phyloP scores from a whole-genome alignment of 2,113 vertebrate species.

The Bettongia penicillata region DNA sequence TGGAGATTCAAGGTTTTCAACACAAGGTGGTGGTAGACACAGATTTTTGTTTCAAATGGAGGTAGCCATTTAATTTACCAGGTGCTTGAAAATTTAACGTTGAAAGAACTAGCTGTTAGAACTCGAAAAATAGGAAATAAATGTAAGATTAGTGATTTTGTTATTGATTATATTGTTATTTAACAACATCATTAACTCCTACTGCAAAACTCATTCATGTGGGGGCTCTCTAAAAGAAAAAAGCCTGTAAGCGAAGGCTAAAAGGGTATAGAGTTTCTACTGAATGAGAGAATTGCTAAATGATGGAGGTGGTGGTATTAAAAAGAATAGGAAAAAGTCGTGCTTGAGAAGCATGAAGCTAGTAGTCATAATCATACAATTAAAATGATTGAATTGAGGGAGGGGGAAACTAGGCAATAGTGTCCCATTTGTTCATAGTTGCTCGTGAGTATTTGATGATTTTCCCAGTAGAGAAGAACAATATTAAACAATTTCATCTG shows the following conservation, averaged over 20 bases:
- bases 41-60: neutral
- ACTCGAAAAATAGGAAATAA: neutral
- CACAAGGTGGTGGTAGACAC: neutral
- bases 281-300: conserved; percentile 22
- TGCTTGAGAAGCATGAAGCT: neutral
- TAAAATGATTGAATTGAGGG: neutral
- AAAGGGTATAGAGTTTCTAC: conserved; percentile 6
- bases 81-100: neutral
- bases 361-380: neutral
- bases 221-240: neutral
- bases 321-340: neutral
- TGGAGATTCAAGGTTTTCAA: neutral
- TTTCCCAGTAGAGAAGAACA: neutral
- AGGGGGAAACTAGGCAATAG: neutral
- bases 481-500: neutral
- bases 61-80: neutral
- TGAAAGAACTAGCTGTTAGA: neutral
- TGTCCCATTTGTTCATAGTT: neutral
- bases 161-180: neutral
- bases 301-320: neutral
- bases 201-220: conserved; percentile 24
- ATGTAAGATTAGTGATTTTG: too few species aligned
- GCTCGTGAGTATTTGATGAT: neutral
- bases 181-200: conserved; percentile 47
- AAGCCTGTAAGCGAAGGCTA: conserved; percentile 2